Base-by-base conservation (phyloP, 2,888 invertebrate genomes). In the Lacanobia oleracea region DNA sequence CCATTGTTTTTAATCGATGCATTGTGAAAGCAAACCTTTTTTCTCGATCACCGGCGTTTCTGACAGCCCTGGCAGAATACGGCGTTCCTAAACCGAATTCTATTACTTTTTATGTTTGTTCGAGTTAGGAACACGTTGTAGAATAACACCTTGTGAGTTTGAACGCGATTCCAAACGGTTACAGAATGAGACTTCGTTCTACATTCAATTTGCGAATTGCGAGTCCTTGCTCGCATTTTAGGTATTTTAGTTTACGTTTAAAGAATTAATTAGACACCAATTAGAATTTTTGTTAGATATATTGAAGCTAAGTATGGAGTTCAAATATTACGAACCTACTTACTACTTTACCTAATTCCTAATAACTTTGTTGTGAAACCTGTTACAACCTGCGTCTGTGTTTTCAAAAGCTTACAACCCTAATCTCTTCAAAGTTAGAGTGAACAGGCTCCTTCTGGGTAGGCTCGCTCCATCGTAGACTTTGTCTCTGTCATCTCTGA, bases 51-150 rank as follows among this genome's bases (percentile, higher is more conserved):
- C 51, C 64, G 16, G 27, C 21, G 33, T 60, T 63, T 33, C 23
- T 72, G 86, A 65, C 86, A 85, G 21, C 84, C 84, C 84, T 85
- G 71, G 65, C 79, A 57, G 71, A 75, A 77, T 54, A 87, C 87
- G 82, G 69, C 85, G 89, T 89, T 92, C 88, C 90, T 94, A 92
- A 95, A 93, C 93, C 91, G 92, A 93, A 93, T 95, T 92, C 94
- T 92, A 95, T 95, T 95, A 94, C 92, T 90, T 91, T 94, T 95
- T 95, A 95, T 93, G 91, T 79, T 90, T 89, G 82, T 90, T 91
- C 87, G 85, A 92, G 91, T 92, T 93, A 89, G 81, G 87, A 92
- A 92, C 89, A 88, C 90, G 90, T 84, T 89, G 88, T 86, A 86
- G 86, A 88, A 90, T 89, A 85, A 88, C 90, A 90, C 88, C 87